Conservation (phyloP, 2,797 vertebrate species). For the Tenualosa ilisha region DNA sequence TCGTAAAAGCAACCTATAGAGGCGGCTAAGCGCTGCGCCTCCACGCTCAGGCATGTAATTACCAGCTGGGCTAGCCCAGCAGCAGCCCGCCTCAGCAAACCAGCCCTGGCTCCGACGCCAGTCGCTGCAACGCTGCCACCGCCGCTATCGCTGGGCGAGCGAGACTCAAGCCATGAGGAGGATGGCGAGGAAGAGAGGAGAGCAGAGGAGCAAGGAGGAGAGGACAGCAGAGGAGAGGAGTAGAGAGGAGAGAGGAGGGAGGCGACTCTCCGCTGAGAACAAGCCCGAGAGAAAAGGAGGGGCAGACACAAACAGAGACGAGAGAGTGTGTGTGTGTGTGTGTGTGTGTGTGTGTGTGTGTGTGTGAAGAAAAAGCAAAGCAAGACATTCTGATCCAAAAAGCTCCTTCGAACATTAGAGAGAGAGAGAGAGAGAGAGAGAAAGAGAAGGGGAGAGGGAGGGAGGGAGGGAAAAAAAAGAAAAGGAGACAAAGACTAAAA, state of each 20-base stretch:
- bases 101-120: neutral
- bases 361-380: neutral
- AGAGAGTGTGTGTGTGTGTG: neutral
- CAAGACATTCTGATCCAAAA: constrained; percentile 6
- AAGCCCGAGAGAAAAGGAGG: neutral
- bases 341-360: constrained; percentile 4
- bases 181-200: constrained; percentile 19
- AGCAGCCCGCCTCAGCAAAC: constrained; percentile 8
- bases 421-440: neutral
- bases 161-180: neutral
- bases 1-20: constrained; percentile 32
- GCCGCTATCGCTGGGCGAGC: neutral
- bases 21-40: constrained; percentile 27
- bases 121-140: neutral
- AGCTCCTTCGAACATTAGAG: constrained; percentile 19
- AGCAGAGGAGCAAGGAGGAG: neutral
- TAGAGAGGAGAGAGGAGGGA: neutral
- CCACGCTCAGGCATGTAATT: constrained; percentile 11
- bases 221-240: neutral
- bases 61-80: neutral
- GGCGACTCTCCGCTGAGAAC: neutral
- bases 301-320: neutral
- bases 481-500: constrained; percentile 15
- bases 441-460: neutral
- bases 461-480: neutral